Evolutionary conservation across 2,888 invertebrate genomes (phyloP).

Genomic region (Alloplasta piceator): DNA sequence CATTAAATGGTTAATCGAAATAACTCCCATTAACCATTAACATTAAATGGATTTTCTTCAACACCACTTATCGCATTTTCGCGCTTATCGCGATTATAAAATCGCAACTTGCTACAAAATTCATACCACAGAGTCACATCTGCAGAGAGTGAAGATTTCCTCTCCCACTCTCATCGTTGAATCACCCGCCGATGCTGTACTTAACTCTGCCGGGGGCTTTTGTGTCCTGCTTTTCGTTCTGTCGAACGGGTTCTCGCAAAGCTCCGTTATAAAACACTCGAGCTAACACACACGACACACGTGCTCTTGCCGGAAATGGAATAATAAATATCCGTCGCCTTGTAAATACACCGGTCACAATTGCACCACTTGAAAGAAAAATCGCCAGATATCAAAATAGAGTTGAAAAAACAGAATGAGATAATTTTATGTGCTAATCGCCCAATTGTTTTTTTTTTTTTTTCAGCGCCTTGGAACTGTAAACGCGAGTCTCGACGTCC

Average conservation of each 20-base stretch:
- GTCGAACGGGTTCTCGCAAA: conserved; percentile 62
- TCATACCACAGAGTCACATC: neutral
- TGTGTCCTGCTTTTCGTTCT: conserved; percentile 49
- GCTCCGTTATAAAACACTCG: conserved; percentile 54
- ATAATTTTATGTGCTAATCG: too few species aligned
- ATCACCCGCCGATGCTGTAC: conserved; percentile 38
- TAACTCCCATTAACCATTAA: too few species aligned
- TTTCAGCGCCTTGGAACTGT: neutral
- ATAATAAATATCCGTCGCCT: conserved; percentile 43
- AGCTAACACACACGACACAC: conserved; percentile 12
- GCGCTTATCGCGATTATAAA: neutral
- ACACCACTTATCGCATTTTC: too few species aligned
- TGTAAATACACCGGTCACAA: conserved; percentile 38
- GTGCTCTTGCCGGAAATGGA: conserved; percentile 60
- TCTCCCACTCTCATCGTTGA: conserved; percentile 18
- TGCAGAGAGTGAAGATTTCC: conserved; percentile 26
- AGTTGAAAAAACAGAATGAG: neutral
- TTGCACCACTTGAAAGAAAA: neutral
- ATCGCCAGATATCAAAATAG: neutral
- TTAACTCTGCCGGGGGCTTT: conserved; percentile 2
- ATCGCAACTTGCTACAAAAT: neutral
- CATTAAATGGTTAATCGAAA: too few species aligned
- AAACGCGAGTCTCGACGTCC: too few species aligned
- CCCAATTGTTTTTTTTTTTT: conserved; percentile 10
- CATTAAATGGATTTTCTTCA: too few species aligned